A percentile compares a stretch with the other conserved stretches of the same genome.
Evolutionary conservation across 2,113 vertebrate species (phyloP).

Genomic region (Oncorhynchus nerka): DNA sequence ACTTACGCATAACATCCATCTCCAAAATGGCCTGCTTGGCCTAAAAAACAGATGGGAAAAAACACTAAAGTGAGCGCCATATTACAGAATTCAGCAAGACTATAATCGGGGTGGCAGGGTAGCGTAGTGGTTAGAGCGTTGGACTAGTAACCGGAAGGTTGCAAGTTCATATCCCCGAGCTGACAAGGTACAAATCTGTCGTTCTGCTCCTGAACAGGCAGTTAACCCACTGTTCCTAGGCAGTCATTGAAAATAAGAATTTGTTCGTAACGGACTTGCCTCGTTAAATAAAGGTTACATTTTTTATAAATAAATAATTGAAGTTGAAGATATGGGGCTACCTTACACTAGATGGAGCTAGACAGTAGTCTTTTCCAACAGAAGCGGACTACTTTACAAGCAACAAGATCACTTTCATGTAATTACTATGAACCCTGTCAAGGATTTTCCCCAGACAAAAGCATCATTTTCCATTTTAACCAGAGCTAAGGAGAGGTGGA

Average conservation of each 20-base stretch:
- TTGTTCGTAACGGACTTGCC: too few species aligned
- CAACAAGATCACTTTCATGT: slow-evolving; percentile 3
- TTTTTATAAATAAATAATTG: not conserved
- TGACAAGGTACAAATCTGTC: too few species aligned
- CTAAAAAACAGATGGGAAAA: slow-evolving; percentile 67
- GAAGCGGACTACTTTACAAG: not conserved
- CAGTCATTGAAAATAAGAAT: too few species aligned
- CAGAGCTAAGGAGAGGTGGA: not conserved
- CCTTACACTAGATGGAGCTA: slow-evolving; percentile 68
- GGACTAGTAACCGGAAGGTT: too few species aligned
- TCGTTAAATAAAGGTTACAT: too few species aligned
- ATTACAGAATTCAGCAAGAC: not conserved
- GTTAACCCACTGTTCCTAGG: too few species aligned
- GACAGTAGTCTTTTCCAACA: slow-evolving; percentile 6
- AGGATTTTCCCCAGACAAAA: slow-evolving; percentile 2
- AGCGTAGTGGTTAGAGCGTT: too few species aligned
- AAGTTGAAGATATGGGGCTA: not conserved
- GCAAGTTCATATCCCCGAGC: too few species aligned
- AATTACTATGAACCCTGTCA: slow-evolving; percentile 1
- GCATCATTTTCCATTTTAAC: slow-evolving; percentile 14
- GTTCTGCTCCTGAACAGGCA: too few species aligned
- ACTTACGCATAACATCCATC: slow-evolving; percentile 97
- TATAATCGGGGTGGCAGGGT: too few species aligned
- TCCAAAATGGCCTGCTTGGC: slow-evolving; percentile 97
- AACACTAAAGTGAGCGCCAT: not conserved